These are phyloP conservation scores for Mythimna impura DNA, from an alignment of 2,888 invertebrate species.

Conservation along the genomic window DNA sequence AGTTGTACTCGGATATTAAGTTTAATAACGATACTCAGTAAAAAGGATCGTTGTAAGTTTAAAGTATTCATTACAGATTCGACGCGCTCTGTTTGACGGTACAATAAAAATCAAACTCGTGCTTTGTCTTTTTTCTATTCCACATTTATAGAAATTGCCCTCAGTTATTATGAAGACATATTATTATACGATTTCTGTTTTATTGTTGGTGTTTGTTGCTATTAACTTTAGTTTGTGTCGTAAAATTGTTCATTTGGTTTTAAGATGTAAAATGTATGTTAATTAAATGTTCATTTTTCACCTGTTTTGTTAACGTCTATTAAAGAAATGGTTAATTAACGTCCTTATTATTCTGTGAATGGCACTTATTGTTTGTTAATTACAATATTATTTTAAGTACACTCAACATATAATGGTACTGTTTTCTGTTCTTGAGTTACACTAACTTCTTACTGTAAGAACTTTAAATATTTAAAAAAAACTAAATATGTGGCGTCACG, in stretches of 20 bases:
- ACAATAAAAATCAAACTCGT: constrained; percentile 58
- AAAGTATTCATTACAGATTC: constrained; percentile 85
- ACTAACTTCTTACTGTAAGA: no score
- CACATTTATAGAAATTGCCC: constrained; percentile 22
- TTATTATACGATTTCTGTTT: constrained; percentile 23
- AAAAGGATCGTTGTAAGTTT: constrained; percentile 74
- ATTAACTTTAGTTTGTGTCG: constrained; percentile 38
- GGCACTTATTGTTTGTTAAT: background rate
- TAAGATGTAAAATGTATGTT: constrained; percentile 22
- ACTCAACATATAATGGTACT: no score
- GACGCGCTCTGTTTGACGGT: constrained; percentile 77
- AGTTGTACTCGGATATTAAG: constrained; percentile 68
- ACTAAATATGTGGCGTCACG: no score
- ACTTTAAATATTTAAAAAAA: no score
- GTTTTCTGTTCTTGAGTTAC: no score
- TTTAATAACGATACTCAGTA: constrained; percentile 73
- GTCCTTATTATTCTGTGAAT: constrained; percentile 2
- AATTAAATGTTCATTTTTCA: constrained; percentile 34
- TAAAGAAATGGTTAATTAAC: constrained; percentile 9
- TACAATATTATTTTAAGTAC: background rate
- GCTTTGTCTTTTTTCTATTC: constrained; percentile 51
- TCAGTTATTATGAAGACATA: constrained; percentile 44
- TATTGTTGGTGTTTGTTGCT: constrained; percentile 20
- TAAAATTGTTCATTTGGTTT: constrained; percentile 46
- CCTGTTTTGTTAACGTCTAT: constrained; percentile 20